Conservation (phyloP, 2,113 vertebrate genomes). For the Arothron firmamentum region DNA sequence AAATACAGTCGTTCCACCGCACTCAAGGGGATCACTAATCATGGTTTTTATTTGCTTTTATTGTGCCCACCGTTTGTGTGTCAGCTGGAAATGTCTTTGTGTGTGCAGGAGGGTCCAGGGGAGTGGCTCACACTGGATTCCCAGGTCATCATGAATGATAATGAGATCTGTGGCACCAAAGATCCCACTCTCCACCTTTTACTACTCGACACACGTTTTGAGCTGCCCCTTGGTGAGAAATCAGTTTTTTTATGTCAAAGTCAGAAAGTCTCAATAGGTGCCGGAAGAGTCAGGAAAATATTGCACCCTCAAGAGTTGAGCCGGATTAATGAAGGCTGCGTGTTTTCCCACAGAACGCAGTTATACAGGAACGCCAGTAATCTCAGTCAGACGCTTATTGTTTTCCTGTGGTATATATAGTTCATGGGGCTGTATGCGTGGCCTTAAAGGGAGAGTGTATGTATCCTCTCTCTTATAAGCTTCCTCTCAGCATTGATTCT, state of each 20-base stretch:
- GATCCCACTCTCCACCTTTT: slow-evolving; percentile 96
- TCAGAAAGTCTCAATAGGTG: slow-evolving; percentile 1
- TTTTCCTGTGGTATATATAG: slow-evolving; percentile 27
- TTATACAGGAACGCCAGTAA: too few relatives aligned
- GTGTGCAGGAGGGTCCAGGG: slow-evolving; percentile 88
- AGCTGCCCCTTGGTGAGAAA: slow-evolving; percentile 88
- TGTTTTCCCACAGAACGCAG: background rate
- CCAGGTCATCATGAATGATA: slow-evolving; percentile 95
- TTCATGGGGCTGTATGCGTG: slow-evolving; percentile 7
- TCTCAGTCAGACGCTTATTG: slow-evolving; percentile 16
- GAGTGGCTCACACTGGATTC: slow-evolving; percentile 96
- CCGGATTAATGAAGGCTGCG: slow-evolving; percentile 26
- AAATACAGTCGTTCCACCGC: slow-evolving; percentile 2
- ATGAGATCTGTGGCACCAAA: slow-evolving; percentile 96
- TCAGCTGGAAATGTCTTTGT: slow-evolving; percentile 5
- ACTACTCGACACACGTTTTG: slow-evolving; percentile 93
- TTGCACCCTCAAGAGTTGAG: background rate
- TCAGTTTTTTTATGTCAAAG: slow-evolving; percentile 19
- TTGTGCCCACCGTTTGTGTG: background rate
- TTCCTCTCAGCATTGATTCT: slow-evolving; percentile 60
- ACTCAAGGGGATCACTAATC: background rate
- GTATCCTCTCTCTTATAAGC: slow-evolving; percentile 33
- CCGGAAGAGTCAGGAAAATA: background rate
- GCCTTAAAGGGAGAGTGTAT: slow-evolving; percentile 9
- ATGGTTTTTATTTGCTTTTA: background rate